These are phyloP conservation scores for Pseudolaguvia tuberculata DNA, from an alignment of 2,113 vertebrate species.

Conservation along the genomic window DNA sequence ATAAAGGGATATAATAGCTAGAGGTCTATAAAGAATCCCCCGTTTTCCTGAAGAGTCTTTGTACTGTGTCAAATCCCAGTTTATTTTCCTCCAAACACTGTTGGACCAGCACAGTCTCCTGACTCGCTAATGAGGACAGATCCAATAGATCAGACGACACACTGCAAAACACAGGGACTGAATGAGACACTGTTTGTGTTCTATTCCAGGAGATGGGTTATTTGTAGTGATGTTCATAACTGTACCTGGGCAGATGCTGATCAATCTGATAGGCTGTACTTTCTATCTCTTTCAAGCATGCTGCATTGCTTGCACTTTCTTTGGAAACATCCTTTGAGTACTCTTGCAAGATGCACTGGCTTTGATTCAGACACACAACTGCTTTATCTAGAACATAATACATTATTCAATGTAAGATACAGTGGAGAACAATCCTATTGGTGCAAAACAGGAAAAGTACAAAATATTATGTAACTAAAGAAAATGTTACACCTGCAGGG, in stretches of 20 bases:
- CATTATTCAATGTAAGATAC: neutral
- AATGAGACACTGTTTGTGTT: neutral
- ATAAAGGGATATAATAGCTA: too few species aligned
- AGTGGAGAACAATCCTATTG: too few species aligned
- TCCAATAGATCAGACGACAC: constrained; percentile 61
- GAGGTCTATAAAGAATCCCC: too few species aligned
- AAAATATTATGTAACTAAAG: too few species aligned
- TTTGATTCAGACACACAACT: constrained; percentile 57
- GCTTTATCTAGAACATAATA: constrained; percentile 56
- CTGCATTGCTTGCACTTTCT: constrained; percentile 51
- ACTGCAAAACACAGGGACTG: constrained; percentile 39
- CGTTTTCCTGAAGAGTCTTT: constrained; percentile 56
- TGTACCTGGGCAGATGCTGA: constrained; percentile 60
- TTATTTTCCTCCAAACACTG: constrained; percentile 60
- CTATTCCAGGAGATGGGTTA: neutral
- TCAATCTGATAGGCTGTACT: constrained; percentile 55
- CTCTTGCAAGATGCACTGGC: constrained; percentile 58
- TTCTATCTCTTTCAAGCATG: constrained; percentile 60
- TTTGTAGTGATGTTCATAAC: neutral
- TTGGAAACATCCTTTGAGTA: constrained; percentile 50
- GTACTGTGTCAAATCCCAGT: constrained; percentile 51
- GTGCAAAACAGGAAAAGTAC: too few species aligned
- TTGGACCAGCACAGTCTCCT: constrained; percentile 65
- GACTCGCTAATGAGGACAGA: constrained; percentile 67
- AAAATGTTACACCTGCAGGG: too few species aligned